phyloP scores from a whole-genome alignment of 2,888 invertebrate genomes.

The Apamea monoglypha region DNA sequence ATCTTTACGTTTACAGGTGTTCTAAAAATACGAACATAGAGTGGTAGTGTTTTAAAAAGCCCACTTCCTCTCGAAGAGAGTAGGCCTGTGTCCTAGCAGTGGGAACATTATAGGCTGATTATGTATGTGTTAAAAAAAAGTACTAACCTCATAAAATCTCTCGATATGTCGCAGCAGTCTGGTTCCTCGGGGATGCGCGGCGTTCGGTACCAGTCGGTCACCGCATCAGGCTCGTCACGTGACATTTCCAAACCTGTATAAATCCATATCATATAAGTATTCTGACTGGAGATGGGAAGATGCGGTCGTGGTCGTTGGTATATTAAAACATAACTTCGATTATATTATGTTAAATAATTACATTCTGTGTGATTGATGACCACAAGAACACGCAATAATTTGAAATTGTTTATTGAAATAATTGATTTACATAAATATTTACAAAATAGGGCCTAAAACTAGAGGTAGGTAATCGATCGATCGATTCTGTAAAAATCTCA shows the following conservation, averaged over 20 bases:
- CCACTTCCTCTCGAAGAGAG: too few species aligned
- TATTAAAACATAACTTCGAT: neutral
- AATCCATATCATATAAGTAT: neutral
- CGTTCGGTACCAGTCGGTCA: conserved; percentile 84
- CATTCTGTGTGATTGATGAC: neutral
- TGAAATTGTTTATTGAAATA: too few species aligned
- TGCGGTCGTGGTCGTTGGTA: neutral
- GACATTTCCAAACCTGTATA: conserved; percentile 77
- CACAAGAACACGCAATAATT: neutral
- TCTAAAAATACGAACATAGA: too few species aligned
- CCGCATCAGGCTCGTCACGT: conserved; percentile 82
- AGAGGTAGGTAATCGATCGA: too few species aligned
- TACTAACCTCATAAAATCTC: conserved; percentile 81
- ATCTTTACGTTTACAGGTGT: too few species aligned
- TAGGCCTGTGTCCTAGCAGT: too few species aligned
- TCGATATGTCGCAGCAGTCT: conserved; percentile 81
- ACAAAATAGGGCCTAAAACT: too few species aligned
- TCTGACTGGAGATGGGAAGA: neutral
- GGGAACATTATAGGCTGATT: too few species aligned
- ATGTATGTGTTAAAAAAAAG: neutral
- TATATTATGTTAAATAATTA: neutral
- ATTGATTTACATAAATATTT: too few species aligned
- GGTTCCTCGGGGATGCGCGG: conserved; percentile 88
- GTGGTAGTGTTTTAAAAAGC: too few species aligned
- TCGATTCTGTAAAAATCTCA: too few species aligned